A percentile compares a stretch with the other conserved stretches of the same genome.
These are phyloP conservation scores for Salarias fasciatus DNA, from an alignment of 2,797 vertebrate species.

Conservation along the genomic window DNA sequence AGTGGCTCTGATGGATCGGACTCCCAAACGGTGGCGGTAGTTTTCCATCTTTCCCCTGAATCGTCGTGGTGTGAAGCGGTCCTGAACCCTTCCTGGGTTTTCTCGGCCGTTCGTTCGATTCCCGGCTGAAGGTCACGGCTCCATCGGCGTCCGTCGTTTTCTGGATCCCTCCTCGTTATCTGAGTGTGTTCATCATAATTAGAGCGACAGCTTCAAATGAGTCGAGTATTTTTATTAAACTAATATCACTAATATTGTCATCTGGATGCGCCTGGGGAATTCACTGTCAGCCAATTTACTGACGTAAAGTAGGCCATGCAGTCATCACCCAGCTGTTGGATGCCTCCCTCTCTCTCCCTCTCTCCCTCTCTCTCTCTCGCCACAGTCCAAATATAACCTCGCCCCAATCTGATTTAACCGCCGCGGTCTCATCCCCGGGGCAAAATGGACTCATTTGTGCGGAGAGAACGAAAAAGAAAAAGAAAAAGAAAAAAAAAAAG, in stretches of 20 bases:
- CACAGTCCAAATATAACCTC: slow-evolving; percentile 79
- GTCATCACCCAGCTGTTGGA: slow-evolving; percentile 70
- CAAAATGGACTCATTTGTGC: slow-evolving; percentile 71
- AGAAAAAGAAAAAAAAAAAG: slow-evolving; percentile 12
- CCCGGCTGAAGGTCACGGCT: no score
- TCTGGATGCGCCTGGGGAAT: slow-evolving; percentile 38
- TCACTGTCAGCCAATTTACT: slow-evolving; percentile 58
- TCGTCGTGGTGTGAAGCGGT: no score
- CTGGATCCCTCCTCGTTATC: no score
- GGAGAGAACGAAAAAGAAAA: no score
- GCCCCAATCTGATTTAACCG: slow-evolving; percentile 74
- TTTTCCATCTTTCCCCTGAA: no score
- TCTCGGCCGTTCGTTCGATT: no score
- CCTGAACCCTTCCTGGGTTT: no score
- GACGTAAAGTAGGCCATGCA: slow-evolving; percentile 77
- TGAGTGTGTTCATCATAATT: slow-evolving; percentile 36
- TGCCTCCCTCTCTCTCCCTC: slow-evolving; percentile 37
- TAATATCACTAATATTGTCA: slow-evolving; percentile 59
- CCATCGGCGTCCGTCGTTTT: no score
- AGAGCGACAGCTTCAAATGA: slow-evolving; percentile 32
- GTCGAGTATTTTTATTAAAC: slow-evolving; percentile 38
- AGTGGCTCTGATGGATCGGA: no score
- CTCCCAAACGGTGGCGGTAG: no score
- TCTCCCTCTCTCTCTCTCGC: slow-evolving; percentile 18
- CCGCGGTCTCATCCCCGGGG: slow-evolving; percentile 60